Conservation (phyloP, 2,797 vertebrate genomes). For the Neopelma chrysocephalum region DNA sequence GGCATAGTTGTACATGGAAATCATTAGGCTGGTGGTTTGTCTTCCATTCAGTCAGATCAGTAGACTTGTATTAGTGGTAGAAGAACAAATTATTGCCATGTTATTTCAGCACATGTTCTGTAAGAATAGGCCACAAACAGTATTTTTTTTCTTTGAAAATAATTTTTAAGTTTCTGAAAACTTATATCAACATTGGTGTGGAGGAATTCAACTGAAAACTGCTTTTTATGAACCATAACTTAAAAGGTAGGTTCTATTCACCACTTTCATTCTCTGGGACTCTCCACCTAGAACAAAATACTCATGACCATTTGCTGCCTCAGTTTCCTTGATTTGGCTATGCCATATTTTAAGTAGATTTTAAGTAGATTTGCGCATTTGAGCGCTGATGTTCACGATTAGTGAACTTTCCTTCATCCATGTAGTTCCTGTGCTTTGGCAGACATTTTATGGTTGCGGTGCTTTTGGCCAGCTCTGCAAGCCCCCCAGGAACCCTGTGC, state of each 20-base stretch:
- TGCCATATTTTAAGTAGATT: not conserved
- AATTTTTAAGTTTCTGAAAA: not conserved
- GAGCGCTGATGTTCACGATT: not conserved
- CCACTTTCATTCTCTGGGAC: not conserved
- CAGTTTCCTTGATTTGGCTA: not conserved
- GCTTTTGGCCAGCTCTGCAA: not conserved
- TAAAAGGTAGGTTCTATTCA: constrained; percentile 2
- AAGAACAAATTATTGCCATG: not conserved
- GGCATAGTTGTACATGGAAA: not conserved
- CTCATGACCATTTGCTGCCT: not conserved
- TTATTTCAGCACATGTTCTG: rapidly evolving
- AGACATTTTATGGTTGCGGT: not conserved
- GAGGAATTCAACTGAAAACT: not conserved
- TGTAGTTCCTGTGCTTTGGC: not conserved
- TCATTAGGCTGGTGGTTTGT: not conserved
- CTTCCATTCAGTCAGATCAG: not conserved
- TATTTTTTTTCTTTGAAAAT: not conserved
- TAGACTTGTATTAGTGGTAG: not conserved
- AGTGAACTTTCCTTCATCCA: not conserved
- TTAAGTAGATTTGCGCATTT: not conserved
- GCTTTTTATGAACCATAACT: not conserved
- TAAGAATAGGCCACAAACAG: not conserved
- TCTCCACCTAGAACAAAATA: constrained; percentile 6
- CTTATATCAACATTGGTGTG: not conserved
- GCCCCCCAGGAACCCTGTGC: not conserved